Evolutionary conservation across 1,140 invertebrate genomes (phyloP), one percentile per base, ranked within the genome.

Genomic region (Octopus bimaculoides): DNA sequence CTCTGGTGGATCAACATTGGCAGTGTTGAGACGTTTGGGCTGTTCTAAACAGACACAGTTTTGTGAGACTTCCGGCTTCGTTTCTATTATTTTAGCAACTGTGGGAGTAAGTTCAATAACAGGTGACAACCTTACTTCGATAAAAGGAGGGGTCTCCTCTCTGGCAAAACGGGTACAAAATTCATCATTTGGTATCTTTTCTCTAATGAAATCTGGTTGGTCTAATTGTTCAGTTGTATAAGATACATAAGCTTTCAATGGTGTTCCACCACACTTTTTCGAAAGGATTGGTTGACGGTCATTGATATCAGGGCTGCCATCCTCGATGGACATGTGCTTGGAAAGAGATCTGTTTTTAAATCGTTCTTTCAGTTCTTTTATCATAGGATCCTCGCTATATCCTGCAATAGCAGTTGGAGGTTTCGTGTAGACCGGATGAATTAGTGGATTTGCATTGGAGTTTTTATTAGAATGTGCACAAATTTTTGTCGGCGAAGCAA

Each of bases 221-320:
- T 71, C 66, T 20, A 71, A 71, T n/a, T 14, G 17, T 71, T 71
- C 66, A 20, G 66, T 71, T 14, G 66, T 71, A 20, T 71, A 71
- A 20, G 66, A 71, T n/a, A 71, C 66, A 71, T 71, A 71, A 71
- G 26, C 26, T 71, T 71, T 71, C 17, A 20, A 20, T 14, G 66
- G 26, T 20, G 66, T 14, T 14, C 66, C 17, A 71, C 66, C 66
- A 6, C 66, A 14, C 14, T 20, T 9, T 20, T 71, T 71, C 6
- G 66, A 71, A 71, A 71, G 66, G 26, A 71, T 71, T 20, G 66
- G 66, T 71, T 71, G 66, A n/a, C 66, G 66, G 26, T 71, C 66
- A 17, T 71, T 20, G 26, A n/a, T 20, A 6, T 71, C 66, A 71
- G 66, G 26, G 14, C 26, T 71, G 8, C 17, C 14, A 71, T 71